These are phyloP conservation scores for Gouania willdenowi DNA, from an alignment of 2,797 vertebrate species.

Conservation along the genomic window DNA sequence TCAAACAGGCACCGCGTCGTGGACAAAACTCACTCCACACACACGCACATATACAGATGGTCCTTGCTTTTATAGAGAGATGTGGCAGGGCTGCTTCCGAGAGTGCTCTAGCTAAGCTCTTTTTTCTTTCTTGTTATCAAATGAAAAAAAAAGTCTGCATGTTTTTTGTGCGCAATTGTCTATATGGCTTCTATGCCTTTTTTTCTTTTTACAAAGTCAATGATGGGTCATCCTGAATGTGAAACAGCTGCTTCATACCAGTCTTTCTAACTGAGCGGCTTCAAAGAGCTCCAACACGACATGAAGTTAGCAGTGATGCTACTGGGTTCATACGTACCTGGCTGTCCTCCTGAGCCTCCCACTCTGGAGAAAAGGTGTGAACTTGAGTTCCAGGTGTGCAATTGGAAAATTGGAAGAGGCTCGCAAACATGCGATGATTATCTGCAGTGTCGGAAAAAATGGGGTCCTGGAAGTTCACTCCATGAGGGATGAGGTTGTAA, in stretches of 20 bases:
- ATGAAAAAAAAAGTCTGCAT: too few relatives aligned
- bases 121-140: too few relatives aligned
- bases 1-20: too few relatives aligned
- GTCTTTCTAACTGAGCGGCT: background rate
- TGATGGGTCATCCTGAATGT: slow-evolving; percentile 1
- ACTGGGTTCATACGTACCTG: slow-evolving; percentile 60
- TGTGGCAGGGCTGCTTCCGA: too few relatives aligned
- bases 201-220: slow-evolving; percentile 2
- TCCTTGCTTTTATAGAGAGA: too few relatives aligned
- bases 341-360: slow-evolving; percentile 83
- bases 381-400: slow-evolving; percentile 78
- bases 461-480: slow-evolving; percentile 84
- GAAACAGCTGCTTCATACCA: slow-evolving; percentile 2
- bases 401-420: slow-evolving; percentile 85
- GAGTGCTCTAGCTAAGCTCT: too few relatives aligned
- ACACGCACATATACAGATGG: too few relatives aligned
- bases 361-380: slow-evolving; percentile 76
- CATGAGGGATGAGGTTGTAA: slow-evolving; percentile 82
- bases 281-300: background rate
- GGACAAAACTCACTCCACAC: too few relatives aligned
- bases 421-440: slow-evolving; percentile 80
- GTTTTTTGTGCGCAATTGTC: too few relatives aligned
- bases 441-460: slow-evolving; percentile 81
- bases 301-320: background rate
- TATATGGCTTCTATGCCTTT: background rate